These are phyloP conservation scores for Calidris pugnax DNA, from an alignment of 2,113 vertebrate species.

Conservation along the genomic window DNA sequence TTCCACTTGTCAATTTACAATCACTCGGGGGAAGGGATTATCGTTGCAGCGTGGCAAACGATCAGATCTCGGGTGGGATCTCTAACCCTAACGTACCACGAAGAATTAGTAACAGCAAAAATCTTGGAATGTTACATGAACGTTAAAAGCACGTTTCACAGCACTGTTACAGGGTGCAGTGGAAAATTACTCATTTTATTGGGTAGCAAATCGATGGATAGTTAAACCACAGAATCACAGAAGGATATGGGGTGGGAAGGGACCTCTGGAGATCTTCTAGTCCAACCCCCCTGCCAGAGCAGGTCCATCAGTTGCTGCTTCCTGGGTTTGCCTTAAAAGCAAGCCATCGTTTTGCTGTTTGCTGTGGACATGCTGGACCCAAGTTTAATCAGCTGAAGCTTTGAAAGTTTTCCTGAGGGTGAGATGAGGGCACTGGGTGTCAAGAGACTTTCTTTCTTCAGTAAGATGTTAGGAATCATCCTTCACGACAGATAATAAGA, in stretches of 20 bases:
- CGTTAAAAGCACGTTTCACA: background rate
- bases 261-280: too few species aligned
- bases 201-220: background rate
- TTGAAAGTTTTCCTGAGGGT: background rate
- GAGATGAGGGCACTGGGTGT: background rate
- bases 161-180: background rate
- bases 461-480: background rate
- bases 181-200: background rate
- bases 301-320: background rate
- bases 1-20: background rate
- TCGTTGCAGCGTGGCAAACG: background rate
- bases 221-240: background rate
- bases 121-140: background rate
- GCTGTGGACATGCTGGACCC: background rate
- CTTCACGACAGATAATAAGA: background rate
- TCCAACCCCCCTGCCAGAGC: too few species aligned
- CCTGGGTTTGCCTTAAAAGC: background rate
- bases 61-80: background rate
- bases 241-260: too few species aligned
- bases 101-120: background rate
- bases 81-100: background rate
- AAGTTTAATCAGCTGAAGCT: background rate
- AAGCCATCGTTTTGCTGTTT: background rate
- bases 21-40: background rate
- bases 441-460: background rate